Evolutionary conservation across 2,888 invertebrate species (phyloP), one percentile per base, ranked within the genome.

Genomic region (Drosophila maculinotata): DNA sequence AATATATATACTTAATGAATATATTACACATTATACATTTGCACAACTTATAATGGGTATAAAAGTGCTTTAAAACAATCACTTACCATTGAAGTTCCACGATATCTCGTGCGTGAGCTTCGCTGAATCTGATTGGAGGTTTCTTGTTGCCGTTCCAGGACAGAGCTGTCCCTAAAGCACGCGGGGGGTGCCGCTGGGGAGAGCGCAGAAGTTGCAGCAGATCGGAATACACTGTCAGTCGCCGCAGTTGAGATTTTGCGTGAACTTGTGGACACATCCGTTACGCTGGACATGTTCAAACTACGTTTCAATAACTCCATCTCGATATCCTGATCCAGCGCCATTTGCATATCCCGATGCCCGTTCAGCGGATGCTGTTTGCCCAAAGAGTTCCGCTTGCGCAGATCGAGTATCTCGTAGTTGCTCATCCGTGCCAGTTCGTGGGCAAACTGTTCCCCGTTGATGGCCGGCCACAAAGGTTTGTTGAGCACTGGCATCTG

Each of bases 371-470:
- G 56, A 56, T 68, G 53, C 3, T 76, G 33, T 17, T 53, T 58
- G 8, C 78, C 79, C 33, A 74, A 9, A 0, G 90, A 90, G 33
- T 82, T 82, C 3, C 87, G 89, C 52, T 87, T 90, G 1, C 89
- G 83, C 25, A 90, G 67, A 66, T 90, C 89, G 2, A 90, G 65
- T 51, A 90, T 87, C 71, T 90, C 89, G 48, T 82, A 84, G 60
- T 90, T 88, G 41, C 84, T 90, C 75, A 90, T 78, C 7, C 87
- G 79, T 0, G 74, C 76, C 53, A 90, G 57, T 39, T 90, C 90
- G 9, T 52, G 17, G 1, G 90, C 89, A 56, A 87, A 90, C 23
- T 67, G 41, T 57, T 90, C 90, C 5, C 90, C 89, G 68, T 90
- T 90, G 39, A 90, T 81, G 0, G 89, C 77, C 3, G 66, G 66